Percentiles rank a stretch among this genome's conserved stretches.
phyloP scores from a whole-genome alignment of 2,888 invertebrate genomes.

The Panorpa germanica region DNA sequence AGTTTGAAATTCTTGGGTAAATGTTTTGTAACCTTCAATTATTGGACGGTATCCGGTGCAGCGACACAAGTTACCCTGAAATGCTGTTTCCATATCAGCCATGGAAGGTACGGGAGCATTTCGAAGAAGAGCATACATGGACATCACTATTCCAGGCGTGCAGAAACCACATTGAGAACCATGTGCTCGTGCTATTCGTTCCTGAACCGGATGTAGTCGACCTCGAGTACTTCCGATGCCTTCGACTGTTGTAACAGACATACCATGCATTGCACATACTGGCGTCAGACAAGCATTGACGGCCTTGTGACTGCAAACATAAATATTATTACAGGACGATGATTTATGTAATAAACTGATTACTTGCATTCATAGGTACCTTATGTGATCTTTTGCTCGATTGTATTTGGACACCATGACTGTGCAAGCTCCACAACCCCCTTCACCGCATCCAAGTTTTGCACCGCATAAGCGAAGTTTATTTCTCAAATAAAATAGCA shows the following conservation, averaged over 20 bases:
- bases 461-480: slow-evolving; percentile 59
- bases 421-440: slow-evolving; percentile 78
- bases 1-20: slow-evolving; percentile 22
- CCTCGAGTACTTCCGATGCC: slow-evolving; percentile 62
- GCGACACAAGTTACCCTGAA: slow-evolving; percentile 60
- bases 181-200: slow-evolving; percentile 61
- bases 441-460: slow-evolving; percentile 74
- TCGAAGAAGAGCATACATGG: slow-evolving; percentile 66
- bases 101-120: slow-evolving; percentile 46
- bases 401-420: slow-evolving; percentile 63
- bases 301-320: slow-evolving; percentile 48
- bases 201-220: slow-evolving; percentile 62
- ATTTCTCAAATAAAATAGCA: slow-evolving; percentile 53
- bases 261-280: slow-evolving; percentile 59
- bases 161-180: slow-evolving; percentile 83
- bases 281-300: slow-evolving; percentile 73
- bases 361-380: slow-evolving; percentile 22
- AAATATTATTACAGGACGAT: too few relatives aligned
- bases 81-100: slow-evolving; percentile 49
- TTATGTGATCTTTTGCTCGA: slow-evolving; percentile 25
- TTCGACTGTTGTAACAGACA: slow-evolving; percentile 71
- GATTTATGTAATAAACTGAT: too few relatives aligned
- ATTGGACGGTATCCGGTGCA: slow-evolving; percentile 80
- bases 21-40: slow-evolving; percentile 62
- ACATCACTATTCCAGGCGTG: slow-evolving; percentile 83